phyloP scores from a whole-genome alignment of 2,888 invertebrate species.

The Athripsodes cinereus region DNA sequence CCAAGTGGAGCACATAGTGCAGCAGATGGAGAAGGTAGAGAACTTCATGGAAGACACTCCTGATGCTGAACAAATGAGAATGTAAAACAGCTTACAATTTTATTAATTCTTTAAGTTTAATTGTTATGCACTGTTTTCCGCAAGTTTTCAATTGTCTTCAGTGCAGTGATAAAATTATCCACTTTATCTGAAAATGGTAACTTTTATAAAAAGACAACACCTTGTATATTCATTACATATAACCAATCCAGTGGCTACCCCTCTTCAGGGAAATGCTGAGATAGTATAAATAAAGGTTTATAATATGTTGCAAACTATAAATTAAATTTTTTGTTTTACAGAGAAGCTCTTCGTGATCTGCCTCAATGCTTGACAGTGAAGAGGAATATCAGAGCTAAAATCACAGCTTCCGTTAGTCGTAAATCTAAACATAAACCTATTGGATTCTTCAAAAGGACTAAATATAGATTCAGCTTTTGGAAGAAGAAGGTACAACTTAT shows the following conservation, averaged over 20 bases:
- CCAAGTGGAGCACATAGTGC: constrained; percentile 56
- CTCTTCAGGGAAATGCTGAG: no score
- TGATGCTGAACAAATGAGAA: constrained; percentile 54
- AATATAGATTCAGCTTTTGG: constrained; percentile 53
- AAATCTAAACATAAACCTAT: constrained; percentile 50
- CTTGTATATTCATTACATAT: no score
- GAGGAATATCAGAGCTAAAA: constrained; percentile 57
- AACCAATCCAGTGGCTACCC: no score
- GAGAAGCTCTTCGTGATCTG: constrained; percentile 61
- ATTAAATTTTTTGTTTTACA: constrained; percentile 31
- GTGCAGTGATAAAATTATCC: no score
- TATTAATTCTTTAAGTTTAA: constrained; percentile 10
- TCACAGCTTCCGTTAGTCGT: constrained; percentile 54
- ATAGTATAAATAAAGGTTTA: no score
- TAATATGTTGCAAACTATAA: no score
- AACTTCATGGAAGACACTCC: constrained; percentile 61
- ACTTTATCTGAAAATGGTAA: no score
- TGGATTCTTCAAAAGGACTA: constrained; percentile 49
- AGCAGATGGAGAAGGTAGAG: constrained; percentile 59
- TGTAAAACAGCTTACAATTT: constrained; percentile 36
- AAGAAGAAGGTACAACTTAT: constrained; percentile 55
- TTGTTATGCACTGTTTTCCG: neutral
- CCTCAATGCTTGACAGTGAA: constrained; percentile 66
- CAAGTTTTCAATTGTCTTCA: no score
- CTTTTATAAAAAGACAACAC: no score